Evolutionary conservation across 2,888 invertebrate species (phyloP), one percentile per base, ranked within the genome.

Genomic region (Melieria omissa): DNA sequence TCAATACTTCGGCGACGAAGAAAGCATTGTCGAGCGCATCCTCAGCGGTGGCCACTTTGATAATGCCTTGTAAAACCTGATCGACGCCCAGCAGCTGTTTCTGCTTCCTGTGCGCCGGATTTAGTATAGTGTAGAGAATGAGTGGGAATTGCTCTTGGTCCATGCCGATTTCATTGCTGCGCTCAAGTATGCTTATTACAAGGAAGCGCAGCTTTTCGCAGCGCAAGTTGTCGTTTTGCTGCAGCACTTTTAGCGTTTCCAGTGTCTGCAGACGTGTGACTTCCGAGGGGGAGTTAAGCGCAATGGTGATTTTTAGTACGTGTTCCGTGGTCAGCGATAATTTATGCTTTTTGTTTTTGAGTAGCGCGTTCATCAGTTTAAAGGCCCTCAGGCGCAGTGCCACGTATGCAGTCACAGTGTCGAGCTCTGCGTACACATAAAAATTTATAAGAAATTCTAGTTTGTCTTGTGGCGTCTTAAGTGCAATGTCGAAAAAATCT

Each of bases 71-170:
- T 4, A 80, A 70, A 74, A 83, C 67, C 54, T 81, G 80, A 0
- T 67, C 55, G 16, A 72, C 63, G 62, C 76, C 78, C 85, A 88
- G 55, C 76, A 86, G 0, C 88, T 89, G 62, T 12, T 46, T 75
- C 41, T 14, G 72, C 73, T 4, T 45, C 1, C 58, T 42, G 16
- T 75, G 74, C 41, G 44, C 44, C 45, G 72, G 65, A n/a, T 77
- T 76, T 9, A 93, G 77, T 69, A 92, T 85, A 10, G 90, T 91
- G 76, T 90, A 91, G 2, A 94, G 81, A 29, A 91, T 87, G 54
- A 92, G 86, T 0, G 90, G 88, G 16, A 93, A 84, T 81, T 94
- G 93, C 74, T 92, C 90, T 52, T 89, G 86, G 79, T 94, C 94
- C 74, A 92, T 83, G 45, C 89, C 76, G 55, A 94, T 87, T 81